Percentiles rank a stretch among this genome's conserved stretches.
Conservation (phyloP, 2,888 invertebrate genomes). For the Chrysolina americana region DNA sequence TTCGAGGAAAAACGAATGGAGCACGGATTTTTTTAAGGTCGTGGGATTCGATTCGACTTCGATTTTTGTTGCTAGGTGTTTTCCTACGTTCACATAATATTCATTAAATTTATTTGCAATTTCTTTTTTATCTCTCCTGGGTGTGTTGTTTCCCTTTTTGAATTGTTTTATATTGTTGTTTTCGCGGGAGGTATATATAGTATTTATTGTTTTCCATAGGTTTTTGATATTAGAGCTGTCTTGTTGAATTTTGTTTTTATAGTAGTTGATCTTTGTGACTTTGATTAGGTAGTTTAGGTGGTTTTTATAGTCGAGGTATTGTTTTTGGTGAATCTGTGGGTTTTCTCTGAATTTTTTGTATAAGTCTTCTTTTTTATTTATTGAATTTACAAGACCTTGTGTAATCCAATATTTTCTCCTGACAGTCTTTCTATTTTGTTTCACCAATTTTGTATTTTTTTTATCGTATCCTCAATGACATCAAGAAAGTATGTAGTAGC, state of each 20-base stretch:
- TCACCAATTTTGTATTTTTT: background rate
- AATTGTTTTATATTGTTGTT: slow-evolving; percentile 8
- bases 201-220: background rate
- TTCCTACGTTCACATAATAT: background rate
- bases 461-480: background rate
- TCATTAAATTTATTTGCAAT: background rate
- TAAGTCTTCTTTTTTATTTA: background rate
- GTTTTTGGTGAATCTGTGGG: too few relatives aligned
- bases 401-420: slow-evolving; percentile 2
- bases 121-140: slow-evolving; percentile 3
- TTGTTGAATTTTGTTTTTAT: too few relatives aligned
- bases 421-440: background rate
- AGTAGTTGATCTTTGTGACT: too few relatives aligned
- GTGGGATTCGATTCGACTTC: background rate
- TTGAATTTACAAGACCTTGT: background rate
- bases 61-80: background rate
- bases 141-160: slow-evolving; percentile 2
- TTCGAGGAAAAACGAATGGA: too few relatives aligned
- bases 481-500: background rate
- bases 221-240: background rate
- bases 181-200: slow-evolving; percentile 7
- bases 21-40: too few relatives aligned
- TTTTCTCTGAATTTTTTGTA: too few relatives aligned
- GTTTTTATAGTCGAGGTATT: too few relatives aligned
- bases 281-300: too few relatives aligned